Evolutionary conservation across 1,140 invertebrate genomes (phyloP).

Genomic region (Tribolium madens): DNA sequence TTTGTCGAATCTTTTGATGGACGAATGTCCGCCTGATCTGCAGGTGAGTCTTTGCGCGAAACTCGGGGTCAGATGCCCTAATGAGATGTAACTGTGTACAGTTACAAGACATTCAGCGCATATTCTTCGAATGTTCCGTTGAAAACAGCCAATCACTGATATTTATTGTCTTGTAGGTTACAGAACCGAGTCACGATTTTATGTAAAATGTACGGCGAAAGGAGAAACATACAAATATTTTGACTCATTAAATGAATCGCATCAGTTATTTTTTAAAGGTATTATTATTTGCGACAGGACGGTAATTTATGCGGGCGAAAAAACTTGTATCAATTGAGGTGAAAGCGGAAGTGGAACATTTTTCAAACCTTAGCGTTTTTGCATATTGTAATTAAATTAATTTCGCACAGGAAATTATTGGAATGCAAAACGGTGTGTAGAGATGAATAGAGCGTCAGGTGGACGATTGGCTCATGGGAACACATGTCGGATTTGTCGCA

Average conservation of each 20-base stretch:
- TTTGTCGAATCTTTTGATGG: slow-evolving; percentile 52
- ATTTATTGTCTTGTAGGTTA: slow-evolving; percentile 16
- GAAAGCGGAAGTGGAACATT: not conserved
- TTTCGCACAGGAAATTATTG: not conserved
- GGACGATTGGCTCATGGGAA: not conserved
- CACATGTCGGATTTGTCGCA: not conserved
- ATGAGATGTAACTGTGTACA: slow-evolving; percentile 26
- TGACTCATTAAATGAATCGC: not conserved
- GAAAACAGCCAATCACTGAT: slow-evolving; percentile 15
- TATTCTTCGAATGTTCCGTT: slow-evolving; percentile 23
- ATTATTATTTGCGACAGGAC: not conserved
- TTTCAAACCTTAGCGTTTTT: not conserved
- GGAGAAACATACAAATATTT: not conserved
- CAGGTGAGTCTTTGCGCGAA: slow-evolving; percentile 43
- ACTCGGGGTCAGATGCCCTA: slow-evolving; percentile 7
- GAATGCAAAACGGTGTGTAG: not conserved
- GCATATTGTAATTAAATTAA: not conserved
- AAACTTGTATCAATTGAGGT: not conserved
- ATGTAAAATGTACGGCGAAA: not conserved
- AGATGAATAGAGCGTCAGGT: not conserved
- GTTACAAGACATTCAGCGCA: slow-evolving; percentile 2
- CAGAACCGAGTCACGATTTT: slow-evolving; percentile 12
- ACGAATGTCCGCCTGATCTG: slow-evolving; percentile 55
- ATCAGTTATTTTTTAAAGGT: not conserved
- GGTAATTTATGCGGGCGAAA: not conserved